Evolutionary conservation across 92 coral and sea anemone species (phyloP), one percentile per base, ranked within the genome.

Genomic region (Diadumene lineata): DNA sequence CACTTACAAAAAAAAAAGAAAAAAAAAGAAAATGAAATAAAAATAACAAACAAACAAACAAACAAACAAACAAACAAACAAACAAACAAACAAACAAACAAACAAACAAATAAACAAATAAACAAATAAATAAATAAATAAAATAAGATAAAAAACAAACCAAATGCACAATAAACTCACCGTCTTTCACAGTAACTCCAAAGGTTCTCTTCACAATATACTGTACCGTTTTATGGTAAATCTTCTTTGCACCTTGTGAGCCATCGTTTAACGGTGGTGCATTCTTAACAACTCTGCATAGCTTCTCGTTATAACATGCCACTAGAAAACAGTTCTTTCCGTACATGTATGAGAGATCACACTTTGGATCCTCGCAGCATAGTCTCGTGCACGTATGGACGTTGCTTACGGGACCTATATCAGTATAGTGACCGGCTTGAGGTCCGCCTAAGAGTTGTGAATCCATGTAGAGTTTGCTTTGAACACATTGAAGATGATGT

Each of bases 341-440:
- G 60, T 88, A 85, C 99, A 96, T 96, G 68, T 96, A 96, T 9
- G 99, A 94, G 38, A 92, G 75, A 79, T 96, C 99, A 72, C 99
- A 96, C 17, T 85, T 50, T 13, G 96, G 80, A 19, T 96, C 96
- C 74, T 96, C 99, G 50, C 99, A 96, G 86, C 99, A 96, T 27
- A 96, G 70, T 26, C 97, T 77, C 69, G 97, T 92, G 31, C 99
- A 96, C 38, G 90, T 92, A 79, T 96, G 97, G 70, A 82, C 77
- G 68, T 88, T 86, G 18, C 93, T 80, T 24, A 96, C 93, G 43
- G 92, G 87, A 6, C 99, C 99, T 7, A 96, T 90, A 69, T 96
- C 97, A 19, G 90, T 86, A 72, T 92, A 96, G 84, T 87, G 94
- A 27, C 99, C 99, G 0, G 99, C 99, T 29, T 78, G 82, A 23